Evolutionary conservation across 2,888 invertebrate genomes (phyloP).

Genomic region (Perizoma affinitatum): DNA sequence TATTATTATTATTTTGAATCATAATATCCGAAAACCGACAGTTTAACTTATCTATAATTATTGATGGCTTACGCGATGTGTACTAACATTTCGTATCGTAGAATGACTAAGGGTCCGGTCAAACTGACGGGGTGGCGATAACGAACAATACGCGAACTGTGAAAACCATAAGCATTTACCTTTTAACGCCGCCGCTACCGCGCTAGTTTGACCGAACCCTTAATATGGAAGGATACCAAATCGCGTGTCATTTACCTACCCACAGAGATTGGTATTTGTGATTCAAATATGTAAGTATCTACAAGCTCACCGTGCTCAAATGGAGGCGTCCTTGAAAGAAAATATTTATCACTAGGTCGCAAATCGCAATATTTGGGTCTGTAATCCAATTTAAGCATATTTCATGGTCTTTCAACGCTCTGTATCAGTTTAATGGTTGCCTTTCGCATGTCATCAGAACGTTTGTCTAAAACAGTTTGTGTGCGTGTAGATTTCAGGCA

Average conservation of each 20-base stretch:
- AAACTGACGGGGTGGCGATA: too few relatives aligned
- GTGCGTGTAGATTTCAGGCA: constrained; percentile 38
- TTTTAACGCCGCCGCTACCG: too few relatives aligned
- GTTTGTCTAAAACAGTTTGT: constrained; percentile 23
- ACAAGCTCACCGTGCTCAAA: constrained; percentile 3
- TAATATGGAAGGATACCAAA: not conserved
- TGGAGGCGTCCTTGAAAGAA: constrained; percentile 25
- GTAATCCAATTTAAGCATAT: constrained; percentile 35
- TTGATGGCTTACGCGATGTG: not conserved
- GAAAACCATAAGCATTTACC: too few relatives aligned
- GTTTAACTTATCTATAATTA: not conserved
- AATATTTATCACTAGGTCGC: constrained; percentile 34
- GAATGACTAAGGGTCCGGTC: too few relatives aligned
- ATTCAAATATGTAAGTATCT: constrained; percentile 24
- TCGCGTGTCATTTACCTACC: not conserved
- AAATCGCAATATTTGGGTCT: constrained; percentile 31
- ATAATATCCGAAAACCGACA: not conserved
- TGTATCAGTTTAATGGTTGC: constrained; percentile 29
- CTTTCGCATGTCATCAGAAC: constrained; percentile 19
- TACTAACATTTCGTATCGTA: too few relatives aligned
- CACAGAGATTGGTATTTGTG: constrained; percentile 21
- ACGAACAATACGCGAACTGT: too few relatives aligned
- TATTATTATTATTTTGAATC: too few relatives aligned
- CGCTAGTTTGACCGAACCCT: not conserved
- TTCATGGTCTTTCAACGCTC: constrained; percentile 19